phyloP scores from a whole-genome alignment of 1,140 invertebrate genomes.

The Tetragonula clypearis region DNA sequence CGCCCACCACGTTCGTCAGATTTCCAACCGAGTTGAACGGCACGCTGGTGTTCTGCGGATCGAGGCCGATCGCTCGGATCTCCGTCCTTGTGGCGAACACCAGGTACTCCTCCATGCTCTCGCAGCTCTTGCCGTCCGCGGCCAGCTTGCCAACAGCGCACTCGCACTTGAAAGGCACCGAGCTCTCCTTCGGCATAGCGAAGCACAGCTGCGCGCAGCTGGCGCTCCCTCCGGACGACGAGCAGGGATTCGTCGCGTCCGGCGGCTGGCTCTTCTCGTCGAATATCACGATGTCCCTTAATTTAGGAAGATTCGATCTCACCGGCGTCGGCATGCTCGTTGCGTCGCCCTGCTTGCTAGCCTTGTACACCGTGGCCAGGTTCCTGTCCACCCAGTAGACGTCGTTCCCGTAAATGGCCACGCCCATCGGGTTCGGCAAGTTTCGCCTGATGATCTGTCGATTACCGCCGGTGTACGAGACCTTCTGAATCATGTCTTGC shows the following conservation, averaged over 20 bases:
- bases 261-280: constrained; percentile 93
- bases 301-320: constrained; percentile 90
- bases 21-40: constrained; percentile 95
- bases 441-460: constrained; percentile 93
- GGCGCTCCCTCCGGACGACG: constrained; percentile 84
- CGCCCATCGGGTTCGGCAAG: constrained; percentile 96
- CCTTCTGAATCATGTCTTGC: constrained; percentile 95
- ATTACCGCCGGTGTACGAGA: constrained; percentile 90
- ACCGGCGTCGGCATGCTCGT: constrained; percentile 85
- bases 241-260: constrained; percentile 90
- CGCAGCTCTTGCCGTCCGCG: constrained; percentile 87
- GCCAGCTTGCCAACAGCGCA: constrained; percentile 93
- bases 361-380: constrained; percentile 92
- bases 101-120: constrained; percentile 92
- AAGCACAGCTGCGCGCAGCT: constrained; percentile 98
- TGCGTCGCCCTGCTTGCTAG: constrained; percentile 89
- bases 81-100: constrained; percentile 96
- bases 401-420: constrained; percentile 91
- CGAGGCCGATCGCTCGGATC: constrained; percentile 92
- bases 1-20: constrained; percentile 97
- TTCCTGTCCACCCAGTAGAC: constrained; percentile 99
- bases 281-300: constrained; percentile 95
- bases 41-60: constrained; percentile 89
- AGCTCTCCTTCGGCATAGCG: constrained; percentile 88
- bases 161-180: constrained; percentile 85